A percentile compares a stretch with the other conserved stretches of the same genome.
phyloP scores from a whole-genome alignment of 2,113 vertebrate species.

The Entelurus aequoreus region DNA sequence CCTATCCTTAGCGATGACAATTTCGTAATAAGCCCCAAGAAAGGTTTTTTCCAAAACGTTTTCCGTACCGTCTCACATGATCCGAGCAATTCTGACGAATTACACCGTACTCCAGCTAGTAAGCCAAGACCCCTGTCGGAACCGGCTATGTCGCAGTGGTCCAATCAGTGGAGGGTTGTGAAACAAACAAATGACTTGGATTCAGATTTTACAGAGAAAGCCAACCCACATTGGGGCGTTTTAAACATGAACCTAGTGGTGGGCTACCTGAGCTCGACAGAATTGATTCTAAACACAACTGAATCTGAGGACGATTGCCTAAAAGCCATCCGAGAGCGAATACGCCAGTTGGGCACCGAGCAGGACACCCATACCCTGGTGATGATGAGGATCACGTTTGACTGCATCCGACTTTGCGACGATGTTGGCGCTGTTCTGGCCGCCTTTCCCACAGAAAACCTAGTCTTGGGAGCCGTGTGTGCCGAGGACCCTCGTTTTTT shows the following conservation, averaged over 20 bases:
- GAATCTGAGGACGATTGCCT: conserved; percentile 81
- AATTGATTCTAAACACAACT: conserved; percentile 79
- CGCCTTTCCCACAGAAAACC: conserved; percentile 88
- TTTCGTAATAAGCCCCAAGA: conserved; percentile 64
- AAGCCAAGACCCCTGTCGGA: conserved; percentile 81
- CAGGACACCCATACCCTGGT: conserved; percentile 90
- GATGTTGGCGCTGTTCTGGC: conserved; percentile 80
- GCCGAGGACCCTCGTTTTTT: conserved; percentile 89
- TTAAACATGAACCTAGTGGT: conserved; percentile 90
- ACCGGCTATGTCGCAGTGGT: conserved; percentile 73
- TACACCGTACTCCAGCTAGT: conserved; percentile 14
- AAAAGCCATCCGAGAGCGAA: conserved; percentile 83
- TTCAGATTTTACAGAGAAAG: conserved; percentile 73
- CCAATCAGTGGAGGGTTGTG: conserved; percentile 51
- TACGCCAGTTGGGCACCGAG: conserved; percentile 84
- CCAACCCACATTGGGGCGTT: conserved; percentile 76
- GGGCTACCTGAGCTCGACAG: conserved; percentile 90
- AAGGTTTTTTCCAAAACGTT: conserved; percentile 78
- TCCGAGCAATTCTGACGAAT: conserved; percentile 58
- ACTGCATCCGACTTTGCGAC: conserved; percentile 84
- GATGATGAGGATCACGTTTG: conserved; percentile 87
- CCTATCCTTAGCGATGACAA: conserved; percentile 84
- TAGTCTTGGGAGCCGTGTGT: conserved; percentile 89
- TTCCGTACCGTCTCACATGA: conserved; percentile 83
- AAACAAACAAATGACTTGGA: conserved; percentile 61